Percentiles rank a stretch among this genome's conserved stretches.
These are phyloP conservation scores for Adoxophyes honmai DNA, from an alignment of 1,140 invertebrate species.

Conservation along the genomic window DNA sequence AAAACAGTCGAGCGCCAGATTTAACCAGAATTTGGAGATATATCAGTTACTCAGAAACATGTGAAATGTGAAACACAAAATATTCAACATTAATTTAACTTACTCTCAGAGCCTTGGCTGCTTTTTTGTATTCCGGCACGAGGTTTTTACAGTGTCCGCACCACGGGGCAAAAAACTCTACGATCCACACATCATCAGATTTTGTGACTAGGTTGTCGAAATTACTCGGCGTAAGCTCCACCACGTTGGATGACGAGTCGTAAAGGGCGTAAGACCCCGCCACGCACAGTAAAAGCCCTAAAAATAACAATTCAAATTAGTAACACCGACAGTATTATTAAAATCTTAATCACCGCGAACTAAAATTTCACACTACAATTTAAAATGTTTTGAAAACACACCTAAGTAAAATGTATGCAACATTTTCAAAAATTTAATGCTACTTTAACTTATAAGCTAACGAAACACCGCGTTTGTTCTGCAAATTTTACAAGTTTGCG, in stretches of 20 bases:
- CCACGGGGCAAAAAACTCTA: constrained; percentile 98
- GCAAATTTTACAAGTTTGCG: constrained; percentile 21
- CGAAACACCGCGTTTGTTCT: constrained; percentile 20
- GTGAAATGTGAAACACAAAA: neutral
- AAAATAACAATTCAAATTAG: constrained; percentile 35
- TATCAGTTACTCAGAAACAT: neutral
- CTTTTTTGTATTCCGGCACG: constrained; percentile 93
- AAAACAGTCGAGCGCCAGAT: too few relatives aligned
- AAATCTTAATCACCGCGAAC: constrained; percentile 24
- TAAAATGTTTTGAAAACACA: constrained; percentile 57
- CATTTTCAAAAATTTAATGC: constrained; percentile 46
- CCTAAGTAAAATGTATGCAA: constrained; percentile 48
- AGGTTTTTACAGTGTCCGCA: constrained; percentile 91
- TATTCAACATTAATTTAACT: constrained; percentile 18
- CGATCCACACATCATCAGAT: constrained; percentile 92
- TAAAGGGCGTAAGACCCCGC: constrained; percentile 84
- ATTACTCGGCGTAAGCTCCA: constrained; percentile 93
- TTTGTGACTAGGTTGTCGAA: constrained; percentile 93
- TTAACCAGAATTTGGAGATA: too few relatives aligned
- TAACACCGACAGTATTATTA: constrained; percentile 36
- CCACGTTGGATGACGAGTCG: constrained; percentile 88
- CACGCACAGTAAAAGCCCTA: constrained; percentile 57
- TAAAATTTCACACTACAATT: constrained; percentile 36
- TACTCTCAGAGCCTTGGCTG: constrained; percentile 92
- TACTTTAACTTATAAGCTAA: constrained; percentile 28